Conservation (phyloP, 2,113 vertebrate genomes). For the Abramis brama region DNA sequence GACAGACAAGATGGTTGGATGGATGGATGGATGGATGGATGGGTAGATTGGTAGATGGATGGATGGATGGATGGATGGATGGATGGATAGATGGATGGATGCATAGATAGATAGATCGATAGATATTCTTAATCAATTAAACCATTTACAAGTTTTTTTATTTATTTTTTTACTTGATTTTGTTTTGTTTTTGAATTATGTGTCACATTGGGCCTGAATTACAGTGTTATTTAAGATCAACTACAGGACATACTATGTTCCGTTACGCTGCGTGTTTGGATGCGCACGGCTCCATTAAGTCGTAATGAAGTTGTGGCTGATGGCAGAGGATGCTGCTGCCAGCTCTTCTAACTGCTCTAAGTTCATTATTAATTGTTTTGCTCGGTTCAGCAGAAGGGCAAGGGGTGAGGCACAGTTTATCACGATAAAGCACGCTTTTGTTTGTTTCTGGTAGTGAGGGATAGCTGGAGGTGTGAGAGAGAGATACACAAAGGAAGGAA, state of each 20-base stretch:
- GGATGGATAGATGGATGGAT: too few species aligned
- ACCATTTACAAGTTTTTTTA: neutral
- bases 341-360: constrained; percentile 57
- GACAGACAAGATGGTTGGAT: too few species aligned
- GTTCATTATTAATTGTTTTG: constrained; percentile 76
- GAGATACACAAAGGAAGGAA: constrained; percentile 15
- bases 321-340: constrained; percentile 60
- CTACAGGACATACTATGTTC: neutral
- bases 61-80: too few species aligned
- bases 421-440: constrained; percentile 40
- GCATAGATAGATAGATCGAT: too few species aligned
- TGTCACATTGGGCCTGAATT: neutral
- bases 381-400: constrained; percentile 71
- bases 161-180: neutral
- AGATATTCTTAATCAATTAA: too few species aligned
- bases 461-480: constrained; percentile 37
- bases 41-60: too few species aligned
- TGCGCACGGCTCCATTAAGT: constrained; percentile 35
- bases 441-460: constrained; percentile 29
- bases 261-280: constrained; percentile 32
- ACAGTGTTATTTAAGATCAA: neutral
- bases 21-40: neutral
- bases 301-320: constrained; percentile 71
- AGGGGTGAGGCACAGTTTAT: constrained; percentile 66
- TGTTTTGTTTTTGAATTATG: neutral